These are phyloP conservation scores for Drosophila kokeensis DNA, from an alignment of 2,888 invertebrate species.

Conservation along the genomic window DNA sequence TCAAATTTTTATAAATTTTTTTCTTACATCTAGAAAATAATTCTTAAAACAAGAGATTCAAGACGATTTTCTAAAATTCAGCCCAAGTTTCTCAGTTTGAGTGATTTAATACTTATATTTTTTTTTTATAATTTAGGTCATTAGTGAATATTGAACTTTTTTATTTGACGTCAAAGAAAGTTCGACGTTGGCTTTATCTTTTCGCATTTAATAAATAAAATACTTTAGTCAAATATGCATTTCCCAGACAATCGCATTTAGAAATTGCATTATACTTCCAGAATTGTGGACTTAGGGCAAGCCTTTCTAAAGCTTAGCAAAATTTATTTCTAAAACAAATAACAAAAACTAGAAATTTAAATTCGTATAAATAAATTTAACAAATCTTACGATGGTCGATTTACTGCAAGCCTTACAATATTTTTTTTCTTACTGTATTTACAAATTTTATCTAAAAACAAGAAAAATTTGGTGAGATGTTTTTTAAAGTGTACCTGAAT, in stretches of 20 bases:
- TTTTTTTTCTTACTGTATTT: too few relatives aligned
- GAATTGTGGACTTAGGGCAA: not conserved
- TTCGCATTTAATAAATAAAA: not conserved
- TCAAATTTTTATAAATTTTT: not conserved
- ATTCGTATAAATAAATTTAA: not conserved
- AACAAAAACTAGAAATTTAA: not conserved
- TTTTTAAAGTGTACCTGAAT: not conserved
- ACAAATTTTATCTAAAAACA: not conserved
- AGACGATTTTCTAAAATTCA: not conserved
- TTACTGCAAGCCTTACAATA: not conserved
- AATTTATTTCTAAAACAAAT: not conserved
- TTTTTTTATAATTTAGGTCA: not conserved
- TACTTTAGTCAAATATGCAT: not conserved
- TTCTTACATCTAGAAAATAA: not conserved
- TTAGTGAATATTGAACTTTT: not conserved
- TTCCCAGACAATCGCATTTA: not conserved
- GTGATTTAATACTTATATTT: not conserved
- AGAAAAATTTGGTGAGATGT: not conserved
- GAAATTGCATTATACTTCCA: not conserved
- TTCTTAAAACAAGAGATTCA: not conserved
- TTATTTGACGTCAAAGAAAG: not conserved
- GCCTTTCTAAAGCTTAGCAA: not conserved
- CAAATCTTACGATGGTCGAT: not conserved
- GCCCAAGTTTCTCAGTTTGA: not conserved
- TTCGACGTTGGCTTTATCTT: not conserved